Conservation (phyloP, 1,140 invertebrate species). For the Pseudomyrmex flavicornis region DNA sequence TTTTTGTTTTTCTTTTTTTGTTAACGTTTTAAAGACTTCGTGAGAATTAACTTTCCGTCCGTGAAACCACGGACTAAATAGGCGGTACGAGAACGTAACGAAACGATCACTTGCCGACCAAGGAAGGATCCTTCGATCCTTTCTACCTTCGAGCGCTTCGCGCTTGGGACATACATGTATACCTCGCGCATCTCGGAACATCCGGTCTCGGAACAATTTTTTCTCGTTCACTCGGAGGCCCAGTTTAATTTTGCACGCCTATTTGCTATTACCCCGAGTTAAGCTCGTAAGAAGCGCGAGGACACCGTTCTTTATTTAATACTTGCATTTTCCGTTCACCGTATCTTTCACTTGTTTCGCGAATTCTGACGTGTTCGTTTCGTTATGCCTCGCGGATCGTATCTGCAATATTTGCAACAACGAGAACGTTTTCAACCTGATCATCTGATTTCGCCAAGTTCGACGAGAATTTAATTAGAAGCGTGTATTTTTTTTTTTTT, state of each 20-base stretch:
- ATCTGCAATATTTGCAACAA: neutral
- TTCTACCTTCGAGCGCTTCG: constrained; percentile 45
- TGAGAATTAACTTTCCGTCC: no score
- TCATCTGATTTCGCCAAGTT: neutral
- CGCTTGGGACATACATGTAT: neutral
- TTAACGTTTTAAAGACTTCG: no score
- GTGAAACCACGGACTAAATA: no score
- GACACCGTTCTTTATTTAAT: neutral
- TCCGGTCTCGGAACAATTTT: constrained; percentile 38
- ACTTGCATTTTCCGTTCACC: neutral
- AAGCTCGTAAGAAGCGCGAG: constrained; percentile 7
- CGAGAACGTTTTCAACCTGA: neutral
- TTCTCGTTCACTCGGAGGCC: constrained; percentile 28
- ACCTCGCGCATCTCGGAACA: constrained; percentile 4
- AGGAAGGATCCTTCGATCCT: constrained; percentile 16
- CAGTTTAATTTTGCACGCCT: constrained; percentile 40
- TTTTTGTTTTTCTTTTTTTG: no score
- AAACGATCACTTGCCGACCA: neutral
- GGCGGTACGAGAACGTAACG: no score
- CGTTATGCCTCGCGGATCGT: no score
- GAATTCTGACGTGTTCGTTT: neutral
- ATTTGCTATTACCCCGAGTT: constrained; percentile 38
- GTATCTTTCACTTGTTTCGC: constrained; percentile 5
- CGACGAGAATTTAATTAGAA: no score
- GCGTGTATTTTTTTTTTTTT: no score